These are phyloP conservation scores for Dendronephthya gigantea DNA, from an alignment of 64 coral and sea anemone species.

Conservation along the genomic window DNA sequence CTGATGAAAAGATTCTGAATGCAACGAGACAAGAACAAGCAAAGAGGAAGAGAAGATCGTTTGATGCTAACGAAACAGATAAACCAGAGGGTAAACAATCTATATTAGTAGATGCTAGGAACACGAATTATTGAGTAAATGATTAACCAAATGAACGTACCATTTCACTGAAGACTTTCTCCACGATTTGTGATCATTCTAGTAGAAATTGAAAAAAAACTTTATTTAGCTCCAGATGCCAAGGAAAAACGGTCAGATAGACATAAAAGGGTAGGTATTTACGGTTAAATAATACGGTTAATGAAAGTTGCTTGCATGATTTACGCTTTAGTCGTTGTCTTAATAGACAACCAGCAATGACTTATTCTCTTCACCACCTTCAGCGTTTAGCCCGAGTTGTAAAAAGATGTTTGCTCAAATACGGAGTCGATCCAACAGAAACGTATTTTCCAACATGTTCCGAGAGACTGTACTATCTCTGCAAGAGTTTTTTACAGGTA, in stretches of 20 bases:
- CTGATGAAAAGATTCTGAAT: neutral
- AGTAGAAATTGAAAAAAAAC: too few relatives aligned
- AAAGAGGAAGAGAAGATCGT: neutral
- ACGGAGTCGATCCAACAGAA: neutral
- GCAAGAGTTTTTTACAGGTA: conserved; percentile 8
- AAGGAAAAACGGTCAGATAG: conserved; percentile 20
- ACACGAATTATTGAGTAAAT: too few relatives aligned
- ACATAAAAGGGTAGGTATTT: neutral
- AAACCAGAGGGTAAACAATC: neutral
- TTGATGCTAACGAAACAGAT: neutral
- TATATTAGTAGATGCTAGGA: too few relatives aligned
- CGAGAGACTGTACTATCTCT: neutral
- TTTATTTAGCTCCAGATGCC: neutral
- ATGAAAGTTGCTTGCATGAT: too few relatives aligned
- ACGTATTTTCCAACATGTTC: neutral
- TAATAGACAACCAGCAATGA: too few relatives aligned
- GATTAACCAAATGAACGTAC: neutral
- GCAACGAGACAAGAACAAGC: too few relatives aligned
- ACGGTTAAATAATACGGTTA: neutral
- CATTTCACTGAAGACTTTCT: too few relatives aligned
- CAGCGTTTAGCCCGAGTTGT: conserved; percentile 18
- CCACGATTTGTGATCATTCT: too few relatives aligned
- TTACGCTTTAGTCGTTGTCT: too few relatives aligned
- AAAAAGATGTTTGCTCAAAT: neutral
- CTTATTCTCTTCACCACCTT: neutral